Percentiles rank a stretch among this genome's conserved stretches.
Evolutionary conservation across 2,888 invertebrate species (phyloP).

Genomic region (Drosophila picticornis): DNA sequence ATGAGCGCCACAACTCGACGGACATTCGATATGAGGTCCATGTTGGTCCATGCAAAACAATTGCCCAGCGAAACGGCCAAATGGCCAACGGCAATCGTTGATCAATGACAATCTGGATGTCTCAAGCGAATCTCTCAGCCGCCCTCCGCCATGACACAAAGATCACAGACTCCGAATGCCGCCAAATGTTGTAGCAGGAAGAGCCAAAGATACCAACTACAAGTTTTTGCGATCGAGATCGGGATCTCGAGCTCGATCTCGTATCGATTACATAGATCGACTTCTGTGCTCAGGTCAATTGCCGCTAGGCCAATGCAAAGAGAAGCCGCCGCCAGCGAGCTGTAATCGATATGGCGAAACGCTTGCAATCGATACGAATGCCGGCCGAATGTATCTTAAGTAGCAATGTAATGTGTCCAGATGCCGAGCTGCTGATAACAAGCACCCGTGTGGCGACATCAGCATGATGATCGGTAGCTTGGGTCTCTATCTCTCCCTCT

Average conservation of each 20-base stretch:
- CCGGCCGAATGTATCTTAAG: constrained; percentile 72
- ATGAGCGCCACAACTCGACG: constrained; percentile 42
- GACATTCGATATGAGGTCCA: constrained; percentile 30
- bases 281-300: constrained; percentile 80
- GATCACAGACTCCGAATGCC: constrained; percentile 64
- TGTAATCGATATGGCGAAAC: constrained; percentile 70
- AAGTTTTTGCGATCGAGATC: constrained; percentile 38
- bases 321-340: constrained; percentile 37
- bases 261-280: constrained; percentile 82
- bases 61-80: constrained; percentile 33
- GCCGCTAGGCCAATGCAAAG: constrained; percentile 56
- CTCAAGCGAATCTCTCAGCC: constrained; percentile 11
- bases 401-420: constrained; percentile 75
- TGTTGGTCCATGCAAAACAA: constrained; percentile 51
- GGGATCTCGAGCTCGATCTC: constrained; percentile 37
- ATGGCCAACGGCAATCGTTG: constrained; percentile 39
- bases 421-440: constrained; percentile 74
- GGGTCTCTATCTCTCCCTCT: constrained; percentile 3
- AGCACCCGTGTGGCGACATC: constrained; percentile 54
- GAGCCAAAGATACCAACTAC: constrained; percentile 38
- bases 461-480: constrained; percentile 63
- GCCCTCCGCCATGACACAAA: constrained; percentile 34
- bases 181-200: constrained; percentile 40
- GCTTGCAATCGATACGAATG: constrained; percentile 58
- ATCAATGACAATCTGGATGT: constrained; percentile 43